These are phyloP conservation scores for Halichoerus grypus DNA, from an alignment of 2,113 vertebrate genomes.

Conservation along the genomic window DNA sequence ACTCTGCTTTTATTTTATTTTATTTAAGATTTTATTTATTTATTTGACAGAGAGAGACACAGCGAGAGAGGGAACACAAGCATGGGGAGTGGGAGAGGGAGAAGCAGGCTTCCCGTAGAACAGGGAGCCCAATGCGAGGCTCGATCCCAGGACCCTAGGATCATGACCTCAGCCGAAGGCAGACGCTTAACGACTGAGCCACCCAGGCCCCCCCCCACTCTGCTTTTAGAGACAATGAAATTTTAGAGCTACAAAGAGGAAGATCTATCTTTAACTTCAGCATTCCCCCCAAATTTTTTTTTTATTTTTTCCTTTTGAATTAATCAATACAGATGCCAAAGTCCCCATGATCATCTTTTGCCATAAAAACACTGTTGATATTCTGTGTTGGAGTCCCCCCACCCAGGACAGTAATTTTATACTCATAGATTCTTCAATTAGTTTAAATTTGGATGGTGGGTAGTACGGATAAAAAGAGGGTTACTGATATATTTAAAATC, in stretches of 20 bases:
- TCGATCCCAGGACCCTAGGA: too few species aligned
- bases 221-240: constrained; percentile 7
- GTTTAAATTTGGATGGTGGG: constrained; percentile 67
- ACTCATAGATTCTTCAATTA: constrained; percentile 60
- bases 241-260: background rate
- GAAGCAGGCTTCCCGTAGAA: too few species aligned
- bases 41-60: too few species aligned
- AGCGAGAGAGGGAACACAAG: too few species aligned
- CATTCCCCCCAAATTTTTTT: background rate
- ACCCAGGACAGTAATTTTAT: constrained; percentile 60
- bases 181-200: too few species aligned
- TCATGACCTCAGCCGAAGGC: too few species aligned
- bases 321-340: constrained; percentile 2
- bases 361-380: background rate
- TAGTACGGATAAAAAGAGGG: background rate
- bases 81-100: too few species aligned
- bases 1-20: background rate
- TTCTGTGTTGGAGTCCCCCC: background rate
- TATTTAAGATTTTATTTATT: too few species aligned
- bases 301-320: background rate
- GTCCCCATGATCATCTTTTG: background rate
- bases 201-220: background rate
- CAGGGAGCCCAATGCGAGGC: too few species aligned
- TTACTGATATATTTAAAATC: constrained; percentile 54
- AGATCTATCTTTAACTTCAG: constrained; percentile 19